A percentile compares a stretch with the other conserved stretches of the same genome.
Evolutionary conservation across 2,888 invertebrate species (phyloP).

Genomic region (Plusia festucae): DNA sequence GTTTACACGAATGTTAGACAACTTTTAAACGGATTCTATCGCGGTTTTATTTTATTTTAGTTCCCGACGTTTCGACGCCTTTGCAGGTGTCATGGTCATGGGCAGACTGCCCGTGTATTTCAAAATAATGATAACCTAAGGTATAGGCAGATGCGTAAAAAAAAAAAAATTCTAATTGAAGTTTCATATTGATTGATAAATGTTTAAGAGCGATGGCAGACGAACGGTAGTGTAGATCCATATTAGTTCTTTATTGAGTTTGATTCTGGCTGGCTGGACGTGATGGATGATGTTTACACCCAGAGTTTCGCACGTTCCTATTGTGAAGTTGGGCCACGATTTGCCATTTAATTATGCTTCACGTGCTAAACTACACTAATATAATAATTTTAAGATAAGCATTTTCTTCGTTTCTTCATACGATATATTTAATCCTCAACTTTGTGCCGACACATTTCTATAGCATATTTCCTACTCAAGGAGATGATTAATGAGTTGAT

Average conservation of each 20-base stretch:
- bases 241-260: slow-evolving; percentile 11
- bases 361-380: not conserved
- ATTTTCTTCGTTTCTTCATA: not conserved
- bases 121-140: no score
- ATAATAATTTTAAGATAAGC: slow-evolving; percentile 10
- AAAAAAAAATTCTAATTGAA: not conserved
- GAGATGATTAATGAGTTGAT: slow-evolving; percentile 45
- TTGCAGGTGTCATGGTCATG: no score
- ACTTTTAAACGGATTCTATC: no score
- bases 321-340: slow-evolving; percentile 42
- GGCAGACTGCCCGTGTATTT: no score
- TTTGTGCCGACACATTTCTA: slow-evolving; percentile 7
- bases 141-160: no score
- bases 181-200: slow-evolving; percentile 29
- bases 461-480: slow-evolving; percentile 25
- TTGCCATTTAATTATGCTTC: slow-evolving; percentile 39
- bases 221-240: slow-evolving; percentile 10
- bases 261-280: slow-evolving; percentile 24
- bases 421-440: not conserved
- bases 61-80: no score
- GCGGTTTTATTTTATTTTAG: no score
- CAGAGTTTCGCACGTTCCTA: slow-evolving; percentile 12
- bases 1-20: no score
- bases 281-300: slow-evolving; percentile 53
- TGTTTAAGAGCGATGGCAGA: slow-evolving; percentile 3